Evolutionary conservation across 1,140 invertebrate species (phyloP).

Genomic region (Telenomus remus): DNA sequence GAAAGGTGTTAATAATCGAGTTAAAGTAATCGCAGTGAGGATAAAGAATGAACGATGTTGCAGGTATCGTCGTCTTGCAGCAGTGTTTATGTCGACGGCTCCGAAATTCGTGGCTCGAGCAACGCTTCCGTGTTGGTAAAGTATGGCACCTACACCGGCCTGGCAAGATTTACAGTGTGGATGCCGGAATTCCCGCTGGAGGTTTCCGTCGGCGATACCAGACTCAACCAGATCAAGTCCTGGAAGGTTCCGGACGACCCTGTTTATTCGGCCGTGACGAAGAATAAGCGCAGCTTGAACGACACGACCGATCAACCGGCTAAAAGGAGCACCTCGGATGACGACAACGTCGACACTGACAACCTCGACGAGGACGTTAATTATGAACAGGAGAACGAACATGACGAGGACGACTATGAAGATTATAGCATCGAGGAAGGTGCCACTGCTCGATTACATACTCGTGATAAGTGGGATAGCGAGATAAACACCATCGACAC

Average conservation of each 20-base stretch:
- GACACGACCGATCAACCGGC: slow-evolving; percentile 36
- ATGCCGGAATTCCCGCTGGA: slow-evolving; percentile 96
- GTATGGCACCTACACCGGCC: slow-evolving; percentile 92
- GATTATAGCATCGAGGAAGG: slow-evolving; percentile 66
- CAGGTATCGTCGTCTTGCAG: slow-evolving; percentile 97
- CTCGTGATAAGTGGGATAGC: slow-evolving; percentile 74
- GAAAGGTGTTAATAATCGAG: no score
- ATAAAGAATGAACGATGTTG: slow-evolving; percentile 9
- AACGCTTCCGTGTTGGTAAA: slow-evolving; percentile 96
- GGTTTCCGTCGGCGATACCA: slow-evolving; percentile 89
- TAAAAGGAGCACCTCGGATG: slow-evolving; percentile 40
- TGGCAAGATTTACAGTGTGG: slow-evolving; percentile 95
- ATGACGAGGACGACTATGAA: slow-evolving; percentile 64
- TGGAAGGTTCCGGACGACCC: slow-evolving; percentile 87
- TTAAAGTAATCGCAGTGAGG: no score
- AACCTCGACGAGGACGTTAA: slow-evolving; percentile 51
- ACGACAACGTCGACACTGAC: slow-evolving; percentile 3
- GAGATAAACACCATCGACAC: slow-evolving; percentile 73
- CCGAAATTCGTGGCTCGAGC: slow-evolving; percentile 94
- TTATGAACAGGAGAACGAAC: slow-evolving; percentile 54
- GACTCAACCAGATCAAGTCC: slow-evolving; percentile 92
- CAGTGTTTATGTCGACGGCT: slow-evolving; percentile 96
- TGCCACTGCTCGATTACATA: slow-evolving; percentile 63
- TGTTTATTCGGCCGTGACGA: slow-evolving; percentile 74
- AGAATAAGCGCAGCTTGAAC: slow-evolving; percentile 72